Percentiles rank a stretch among this genome's conserved stretches.
These are phyloP conservation scores for Muntiacus reevesi DNA, from an alignment of 2,113 vertebrate species.

Conservation along the genomic window DNA sequence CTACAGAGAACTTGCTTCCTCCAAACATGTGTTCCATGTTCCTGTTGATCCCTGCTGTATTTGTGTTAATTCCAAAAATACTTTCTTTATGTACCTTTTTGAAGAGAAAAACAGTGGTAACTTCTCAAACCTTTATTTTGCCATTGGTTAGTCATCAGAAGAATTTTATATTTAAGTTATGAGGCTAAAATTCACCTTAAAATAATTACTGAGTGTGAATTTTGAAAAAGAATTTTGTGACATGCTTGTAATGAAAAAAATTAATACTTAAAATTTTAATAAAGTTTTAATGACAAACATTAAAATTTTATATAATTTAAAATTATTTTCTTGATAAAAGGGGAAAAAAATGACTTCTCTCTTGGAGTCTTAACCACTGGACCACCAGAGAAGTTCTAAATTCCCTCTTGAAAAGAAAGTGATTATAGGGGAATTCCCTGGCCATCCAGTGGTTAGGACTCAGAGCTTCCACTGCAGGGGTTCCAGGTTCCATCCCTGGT, in stretches of 20 bases:
- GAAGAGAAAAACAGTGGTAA: not conserved
- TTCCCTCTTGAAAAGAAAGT: not conserved
- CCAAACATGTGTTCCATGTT: not conserved
- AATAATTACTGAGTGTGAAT: not conserved
- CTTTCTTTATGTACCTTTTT: not conserved
- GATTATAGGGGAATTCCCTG: not conserved
- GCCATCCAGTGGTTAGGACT: not conserved
- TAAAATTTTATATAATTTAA: not conserved
- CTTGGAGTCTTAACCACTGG: not conserved
- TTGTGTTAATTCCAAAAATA: not conserved
- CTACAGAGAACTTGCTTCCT: not conserved
- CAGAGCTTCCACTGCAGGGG: not conserved
- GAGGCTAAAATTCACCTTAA: not conserved
- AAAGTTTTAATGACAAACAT: not conserved
- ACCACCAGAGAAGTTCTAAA: not conserved
- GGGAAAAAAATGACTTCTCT: not conserved
- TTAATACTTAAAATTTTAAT: not conserved
- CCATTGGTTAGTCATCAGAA: not conserved
- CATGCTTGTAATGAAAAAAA: conserved; percentile 13
- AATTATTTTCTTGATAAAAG: not conserved
- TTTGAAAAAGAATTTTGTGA: conserved; percentile 33
- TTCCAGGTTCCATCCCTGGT: not conserved
- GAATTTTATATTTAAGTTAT: not conserved
- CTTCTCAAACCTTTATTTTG: not conserved
- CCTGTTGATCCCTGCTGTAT: not conserved